Evolutionary conservation across 2,888 invertebrate genomes (phyloP), one percentile per base, ranked within the genome.

Genomic region (Caenorhabditis panamensis): DNA sequence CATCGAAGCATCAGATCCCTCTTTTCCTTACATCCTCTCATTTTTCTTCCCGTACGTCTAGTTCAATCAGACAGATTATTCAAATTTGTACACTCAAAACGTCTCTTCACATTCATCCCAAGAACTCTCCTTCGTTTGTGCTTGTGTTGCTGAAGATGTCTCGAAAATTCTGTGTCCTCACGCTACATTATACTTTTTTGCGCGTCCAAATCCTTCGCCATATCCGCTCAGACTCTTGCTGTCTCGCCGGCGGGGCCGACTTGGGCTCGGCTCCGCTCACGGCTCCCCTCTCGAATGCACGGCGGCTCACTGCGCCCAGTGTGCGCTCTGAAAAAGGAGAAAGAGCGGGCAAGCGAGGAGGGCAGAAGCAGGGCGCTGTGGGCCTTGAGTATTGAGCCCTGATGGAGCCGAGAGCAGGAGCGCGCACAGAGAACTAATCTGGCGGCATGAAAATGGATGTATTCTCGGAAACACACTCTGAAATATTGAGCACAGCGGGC

Each of bases 401-500:
- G 5, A 4, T 9, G 31, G 41, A 41, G 16, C 9, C 41, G 13
- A 41, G 41, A 41, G 41, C 9, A 16, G 16, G 41, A 49, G 18
- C 20, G 49, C 5, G 49, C 49, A 20, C 49, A 49, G 5, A 9
- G 49, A 20, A 49, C 49, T 49, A n/a, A 49, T 49, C 2, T 18
- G 22, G 18, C 20, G 5, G 18, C 41, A 13, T 3, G 13, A n/a
- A 41, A 20, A 49, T 49, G 49, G 3, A 49, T 49, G 49, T 4
- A 22, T 49, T 4, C 49, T 20, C 2, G 18, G 49, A 44, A 20
- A 11, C 49, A 22, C 6, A 22, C 11, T 20, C 49, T 49, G 49
- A 49, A 49, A 49, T 41, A 41, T 41, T 41, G 41, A 41, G 41
- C 41, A 41, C n/a, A n/a, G n/a, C n/a, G 41, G 41, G 5, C 41